Base-by-base conservation (phyloP, 2,888 invertebrate species). In the Entomobrya proxima region DNA sequence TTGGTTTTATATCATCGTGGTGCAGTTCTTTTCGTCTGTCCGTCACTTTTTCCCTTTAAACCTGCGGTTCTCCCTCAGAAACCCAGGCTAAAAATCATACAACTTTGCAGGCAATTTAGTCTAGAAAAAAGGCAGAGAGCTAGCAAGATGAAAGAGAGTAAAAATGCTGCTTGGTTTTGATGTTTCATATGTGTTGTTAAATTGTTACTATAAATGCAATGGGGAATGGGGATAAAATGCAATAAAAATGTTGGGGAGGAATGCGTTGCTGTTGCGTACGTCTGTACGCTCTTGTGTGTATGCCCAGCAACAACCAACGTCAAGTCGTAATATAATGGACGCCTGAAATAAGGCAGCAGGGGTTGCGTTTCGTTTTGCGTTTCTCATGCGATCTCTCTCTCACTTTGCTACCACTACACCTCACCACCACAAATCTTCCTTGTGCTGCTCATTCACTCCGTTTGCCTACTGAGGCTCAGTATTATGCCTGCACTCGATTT, bases 301-400 rank as follows among this genome's bases (percentile, higher is more conserved):
- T 37, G 64, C 64, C 37, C 27, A 37, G 40, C 64, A 67, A 37
- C 64, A 67, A 37, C 64, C 64, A 67, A 67, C 64, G 77, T 50
- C 30, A 77, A 77, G 58, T 58, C 40, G 76, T 37, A 58, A 40
- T n/a, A n/a, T 77, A 52, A 55, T 52, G 50, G 15, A 75, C 47
- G 72, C 72, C 72, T 72, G 47, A 24, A 52, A 75, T 75, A 50
- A 58, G 77, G 77, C 77, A 80, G 81, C 81, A 81, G 86, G 86
- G 86, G 86, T 86, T 82, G 78, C 77, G 35, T 85, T 74, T 81
- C n/a, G n/a, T n/a, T n/a, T n/a, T n/a, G n/a, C n/a, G n/a, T n/a
- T n/a, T n/a, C n/a, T n/a, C 40, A 44, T 76, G 37, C 27, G 24
- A 55, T 55, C 9, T 44, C 15, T n/a, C 32, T 27, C 21, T 37